Conservation (phyloP, 2,888 invertebrate genomes). For the Tetropium fuscum region DNA sequence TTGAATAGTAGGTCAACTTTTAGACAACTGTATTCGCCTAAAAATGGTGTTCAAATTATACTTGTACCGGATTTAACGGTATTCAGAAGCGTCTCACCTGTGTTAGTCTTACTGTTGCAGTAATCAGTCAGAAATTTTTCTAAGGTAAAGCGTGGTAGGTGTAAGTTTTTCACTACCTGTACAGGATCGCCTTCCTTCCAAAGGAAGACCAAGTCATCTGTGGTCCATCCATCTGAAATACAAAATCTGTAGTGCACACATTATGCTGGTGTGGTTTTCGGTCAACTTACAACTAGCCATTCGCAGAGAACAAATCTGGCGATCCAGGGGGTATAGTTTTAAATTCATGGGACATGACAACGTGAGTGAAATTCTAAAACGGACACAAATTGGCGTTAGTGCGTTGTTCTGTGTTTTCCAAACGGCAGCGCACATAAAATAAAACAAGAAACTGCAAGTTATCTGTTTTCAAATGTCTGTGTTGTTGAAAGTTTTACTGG, state of each 20-base stretch:
- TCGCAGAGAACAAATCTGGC: constrained; percentile 92
- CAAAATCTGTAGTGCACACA: too few relatives aligned
- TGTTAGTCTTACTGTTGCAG: constrained; percentile 97
- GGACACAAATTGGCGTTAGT: too few relatives aligned
- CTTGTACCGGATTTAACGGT: too few relatives aligned
- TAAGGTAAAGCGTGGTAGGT: constrained; percentile 93
- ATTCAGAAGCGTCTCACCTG: too few relatives aligned
- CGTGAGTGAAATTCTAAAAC: constrained; percentile 89
- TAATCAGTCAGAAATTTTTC: constrained; percentile 96
- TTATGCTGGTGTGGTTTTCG: background rate
- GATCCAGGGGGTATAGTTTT: constrained; percentile 95
- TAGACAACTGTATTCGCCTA: constrained; percentile 98
- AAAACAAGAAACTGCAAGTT: too few relatives aligned
- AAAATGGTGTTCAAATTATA: too few relatives aligned
- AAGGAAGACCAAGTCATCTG: constrained; percentile 93
- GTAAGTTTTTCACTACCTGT: constrained; percentile 93
- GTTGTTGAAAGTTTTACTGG: too few relatives aligned
- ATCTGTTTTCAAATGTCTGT: too few relatives aligned
- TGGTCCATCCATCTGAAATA: constrained; percentile 94
- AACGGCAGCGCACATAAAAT: too few relatives aligned
- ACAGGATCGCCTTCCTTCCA: constrained; percentile 98
- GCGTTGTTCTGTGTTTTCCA: too few relatives aligned
- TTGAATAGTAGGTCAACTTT: constrained; percentile 97
- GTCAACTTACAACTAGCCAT: constrained; percentile 95
- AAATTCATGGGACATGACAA: constrained; percentile 98